These are phyloP conservation scores for Crambe crambe DNA, from an alignment of 37 sponge, comb jelly and placozoan genomes.

Conservation along the genomic window DNA sequence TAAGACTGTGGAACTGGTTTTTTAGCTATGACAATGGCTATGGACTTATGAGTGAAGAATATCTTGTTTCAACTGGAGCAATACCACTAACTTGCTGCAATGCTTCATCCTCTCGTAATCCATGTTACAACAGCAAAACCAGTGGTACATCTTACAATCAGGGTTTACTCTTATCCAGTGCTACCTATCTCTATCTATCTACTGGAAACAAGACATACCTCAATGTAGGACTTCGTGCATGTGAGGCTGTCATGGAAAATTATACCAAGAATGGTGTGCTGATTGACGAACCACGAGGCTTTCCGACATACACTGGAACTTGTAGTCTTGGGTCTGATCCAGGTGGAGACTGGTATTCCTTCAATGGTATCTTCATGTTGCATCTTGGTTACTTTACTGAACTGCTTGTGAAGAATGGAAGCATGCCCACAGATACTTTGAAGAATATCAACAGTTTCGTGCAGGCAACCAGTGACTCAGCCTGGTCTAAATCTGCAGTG, in stretches of 20 bases:
- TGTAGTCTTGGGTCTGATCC: conserved; percentile 27
- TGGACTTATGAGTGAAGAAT: conserved; percentile 37
- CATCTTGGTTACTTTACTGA: conserved; percentile 55
- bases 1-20: conserved; percentile 45
- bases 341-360: conserved; percentile 62
- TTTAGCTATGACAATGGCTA: conserved; percentile 43
- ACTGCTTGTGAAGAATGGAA: conserved; percentile 21
- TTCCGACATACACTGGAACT: conserved; percentile 6
- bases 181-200: conserved; percentile 44
- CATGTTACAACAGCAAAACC: conserved; percentile 24
- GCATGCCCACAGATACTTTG: conserved; percentile 1
- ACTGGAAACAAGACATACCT: conserved; percentile 49
- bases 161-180: conserved; percentile 39
- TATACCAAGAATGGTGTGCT: conserved; percentile 44
- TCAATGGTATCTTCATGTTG: conserved; percentile 58
- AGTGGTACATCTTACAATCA: conserved; percentile 61
- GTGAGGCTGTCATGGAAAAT: conserved; percentile 46
- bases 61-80: conserved; percentile 47
- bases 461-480: conserved; percentile 29
- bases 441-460: conserved; percentile 12
- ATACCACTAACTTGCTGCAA: conserved; percentile 47
- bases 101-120: not conserved
- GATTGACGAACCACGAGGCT: conserved; percentile 35
- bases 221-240: conserved; percentile 28
- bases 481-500: conserved; percentile 47